phyloP scores from a whole-genome alignment of 2,113 vertebrate species.

The Lepisosteus oculatus region DNA sequence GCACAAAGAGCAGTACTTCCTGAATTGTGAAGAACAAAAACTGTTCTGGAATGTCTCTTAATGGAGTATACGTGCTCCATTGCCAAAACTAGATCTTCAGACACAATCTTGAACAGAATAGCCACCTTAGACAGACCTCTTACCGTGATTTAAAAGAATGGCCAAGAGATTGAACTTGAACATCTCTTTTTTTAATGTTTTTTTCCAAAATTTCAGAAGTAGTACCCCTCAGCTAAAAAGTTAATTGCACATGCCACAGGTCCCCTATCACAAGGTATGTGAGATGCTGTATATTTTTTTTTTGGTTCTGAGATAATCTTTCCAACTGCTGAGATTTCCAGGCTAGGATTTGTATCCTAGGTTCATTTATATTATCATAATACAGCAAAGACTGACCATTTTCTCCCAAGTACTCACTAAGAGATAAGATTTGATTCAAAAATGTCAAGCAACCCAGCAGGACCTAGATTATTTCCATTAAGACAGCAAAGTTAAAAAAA shows the following conservation, averaged over 20 bases:
- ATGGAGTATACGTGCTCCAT: too few relatives aligned
- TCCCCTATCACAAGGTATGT: not conserved
- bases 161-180: too few relatives aligned
- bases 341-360: slow-evolving; percentile 22
- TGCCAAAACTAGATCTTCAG: too few relatives aligned
- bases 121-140: too few relatives aligned
- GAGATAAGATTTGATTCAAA: slow-evolving; percentile 48
- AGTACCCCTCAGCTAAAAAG: not conserved
- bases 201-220: not conserved
- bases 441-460: slow-evolving; percentile 38
- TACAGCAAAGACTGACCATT: slow-evolving; percentile 39
- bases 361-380: slow-evolving; percentile 31
- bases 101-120: too few relatives aligned
- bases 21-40: too few relatives aligned
- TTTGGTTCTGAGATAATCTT: slow-evolving; percentile 5
- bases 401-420: slow-evolving; percentile 41
- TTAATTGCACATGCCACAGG: not conserved
- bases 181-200: too few relatives aligned
- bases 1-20: too few relatives aligned
- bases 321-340: slow-evolving; percentile 21
- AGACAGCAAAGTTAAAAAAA: slow-evolving; percentile 40
- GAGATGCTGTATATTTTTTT: slow-evolving; percentile 27
- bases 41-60: too few relatives aligned
- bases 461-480: slow-evolving; percentile 42
- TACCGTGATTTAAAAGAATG: too few relatives aligned